Evolutionary conservation across 1,140 invertebrate species (phyloP), one percentile per base, ranked within the genome.

Genomic region (Harpegnathos saltator): DNA sequence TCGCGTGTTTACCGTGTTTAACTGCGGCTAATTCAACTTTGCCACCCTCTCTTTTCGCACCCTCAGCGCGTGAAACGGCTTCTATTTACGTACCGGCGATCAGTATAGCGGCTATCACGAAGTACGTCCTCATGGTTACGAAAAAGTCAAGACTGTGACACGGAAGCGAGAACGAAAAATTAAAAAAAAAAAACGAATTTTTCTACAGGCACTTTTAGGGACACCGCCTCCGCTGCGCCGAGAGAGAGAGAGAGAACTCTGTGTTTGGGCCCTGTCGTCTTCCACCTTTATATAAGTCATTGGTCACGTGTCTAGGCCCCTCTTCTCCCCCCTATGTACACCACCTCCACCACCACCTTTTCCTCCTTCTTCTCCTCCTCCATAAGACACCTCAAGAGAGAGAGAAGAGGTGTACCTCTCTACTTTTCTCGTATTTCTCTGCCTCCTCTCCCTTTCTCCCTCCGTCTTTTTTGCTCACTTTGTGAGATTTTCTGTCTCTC

Each of bases 221-320:
- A 58, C 85, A 92, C 86, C 87, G 80, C 77, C 89, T 92, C 90
- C 92, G 85, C 86, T 88, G 90, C 87, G 89, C 89, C 88, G 89
- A 44, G 89, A 44, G 89, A 93, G 91, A 93, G 91, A 92, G 91
- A 92, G 89, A 94, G 91, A 93, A 93, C 90, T 93, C 91, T 92
- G 92, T 92, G 89, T 94, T 93, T 90, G 90, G 90, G 86, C 91
- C 91, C 90, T 91, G 92, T 89, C 91, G 91, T 92, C 90, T 83
- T 87, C 89, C 87, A 92, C 90, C 92, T 94, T 94, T 94, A 94
- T 94, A 94, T 93, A 93, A 93, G 91, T 91, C 90, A 93, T 93
- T 92, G 93, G 92, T 93, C 93, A 94, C 93, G 93, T 94, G 93
- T 91, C 87, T 66, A 38, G 19, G 72, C 90, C 83, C 92, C 92